These are phyloP conservation scores for Spodoptera frugiperda DNA, from an alignment of 1,140 invertebrate genomes.

Conservation along the genomic window DNA sequence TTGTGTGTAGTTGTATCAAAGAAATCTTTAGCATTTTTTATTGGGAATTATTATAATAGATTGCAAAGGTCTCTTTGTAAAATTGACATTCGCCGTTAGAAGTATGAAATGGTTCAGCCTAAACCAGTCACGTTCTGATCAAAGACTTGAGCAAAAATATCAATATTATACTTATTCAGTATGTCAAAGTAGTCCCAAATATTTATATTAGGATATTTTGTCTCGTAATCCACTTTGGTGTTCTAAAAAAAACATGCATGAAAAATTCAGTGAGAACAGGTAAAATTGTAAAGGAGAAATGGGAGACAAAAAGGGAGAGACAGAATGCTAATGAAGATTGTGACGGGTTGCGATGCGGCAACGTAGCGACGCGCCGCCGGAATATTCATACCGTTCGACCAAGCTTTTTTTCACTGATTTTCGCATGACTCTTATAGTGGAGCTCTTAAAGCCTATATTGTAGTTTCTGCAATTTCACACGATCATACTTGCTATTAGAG, in stretches of 20 bases:
- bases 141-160: not conserved
- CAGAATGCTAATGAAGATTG: slow-evolving; percentile 56
- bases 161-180: slow-evolving; percentile 36
- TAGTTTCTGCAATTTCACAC: slow-evolving; percentile 22
- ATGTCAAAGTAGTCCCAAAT: slow-evolving; percentile 21
- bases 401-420: slow-evolving; percentile 36
- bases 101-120: not conserved
- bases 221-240: slow-evolving; percentile 38
- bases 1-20: no score
- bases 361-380: slow-evolving; percentile 17
- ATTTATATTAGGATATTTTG: slow-evolving; percentile 36
- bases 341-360: slow-evolving; percentile 41
- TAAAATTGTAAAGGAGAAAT: slow-evolving; percentile 45
- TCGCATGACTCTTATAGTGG: slow-evolving; percentile 22
- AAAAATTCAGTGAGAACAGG: slow-evolving; percentile 46
- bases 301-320: slow-evolving; percentile 48
- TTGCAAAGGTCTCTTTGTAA: no score
- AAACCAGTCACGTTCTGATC: not conserved
- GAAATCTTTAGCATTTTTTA: no score
- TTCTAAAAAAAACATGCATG: slow-evolving; percentile 36
- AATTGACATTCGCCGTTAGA: no score
- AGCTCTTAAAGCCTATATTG: slow-evolving; percentile 39
- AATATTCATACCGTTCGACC: slow-evolving; percentile 46
- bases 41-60: no score
- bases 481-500: slow-evolving; percentile 29